Base-by-base conservation (phyloP, 2,888 invertebrate species). In the Seira sanloemensis region DNA sequence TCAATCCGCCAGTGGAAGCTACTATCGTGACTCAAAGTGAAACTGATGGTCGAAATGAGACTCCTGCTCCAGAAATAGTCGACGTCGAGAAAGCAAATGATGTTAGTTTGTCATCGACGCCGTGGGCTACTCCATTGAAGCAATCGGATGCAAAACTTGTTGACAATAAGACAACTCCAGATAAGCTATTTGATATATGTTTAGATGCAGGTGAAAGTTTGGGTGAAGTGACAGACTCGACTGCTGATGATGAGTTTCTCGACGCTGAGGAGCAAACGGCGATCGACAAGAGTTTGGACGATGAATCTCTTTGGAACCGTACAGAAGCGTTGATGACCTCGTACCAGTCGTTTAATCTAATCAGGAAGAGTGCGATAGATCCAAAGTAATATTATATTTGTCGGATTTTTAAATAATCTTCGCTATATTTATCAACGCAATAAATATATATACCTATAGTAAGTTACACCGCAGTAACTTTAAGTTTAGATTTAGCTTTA, bases 281-380 rank as follows among this genome's bases (percentile, higher is more conserved):
- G 23, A 18, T 62, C 4, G 71, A 65, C 5, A 76, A 71, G 37
- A 76, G 73, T 46, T 66, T 73, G 24, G 82, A 82, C n/a, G 81
- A 86, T 50, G 78, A 82, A 37, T 65, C 78, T 19, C 82, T 86
- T 2, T 86, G 86, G 86, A 82, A 78, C 21, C 58, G 86, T 4
- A 86, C 82, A 2, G 86, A 86, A 79, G 86, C 86, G 7, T 23
- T 86, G 24, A 75, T 78, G 76, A 80, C 82, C 58, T 82, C 86
- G 67, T 77, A 77, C 73, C 82, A 82, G 76, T 86, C 86, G 66
- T 86, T 86, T 77, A 86, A 86, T 72, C 72, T 86, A 37, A 71
- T 86, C 21, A 24, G 82, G 18, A 77, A 78, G 25, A 77, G 82
- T 76, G 27, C 76, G 65, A 67, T 80, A 75, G 80, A 77, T 46